These are phyloP conservation scores for Lynx canadensis DNA, from an alignment of 2,113 vertebrate species.

Conservation along the genomic window DNA sequence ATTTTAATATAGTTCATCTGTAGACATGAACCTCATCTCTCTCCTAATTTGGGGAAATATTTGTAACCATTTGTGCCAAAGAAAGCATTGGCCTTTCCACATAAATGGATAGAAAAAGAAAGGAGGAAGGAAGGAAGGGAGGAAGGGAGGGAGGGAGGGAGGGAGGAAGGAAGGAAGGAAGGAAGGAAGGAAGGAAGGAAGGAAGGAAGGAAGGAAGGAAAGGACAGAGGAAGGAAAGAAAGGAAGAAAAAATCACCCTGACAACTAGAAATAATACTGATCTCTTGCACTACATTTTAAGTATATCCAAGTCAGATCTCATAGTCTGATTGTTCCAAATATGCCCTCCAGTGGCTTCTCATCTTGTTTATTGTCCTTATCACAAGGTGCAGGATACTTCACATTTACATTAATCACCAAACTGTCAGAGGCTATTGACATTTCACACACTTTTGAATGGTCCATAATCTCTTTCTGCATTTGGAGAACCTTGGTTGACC, in stretches of 20 bases:
- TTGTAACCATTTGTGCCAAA: neutral
- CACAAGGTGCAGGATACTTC: conserved; percentile 38
- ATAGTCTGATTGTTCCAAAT: neutral
- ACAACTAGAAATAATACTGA: neutral
- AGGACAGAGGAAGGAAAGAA: too few species aligned
- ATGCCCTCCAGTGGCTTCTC: neutral
- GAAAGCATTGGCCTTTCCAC: neutral
- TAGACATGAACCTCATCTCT: neutral
- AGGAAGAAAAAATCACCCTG: neutral
- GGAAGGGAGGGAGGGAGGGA: rapidly evolving
- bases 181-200: too few species aligned
- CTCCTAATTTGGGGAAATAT: neutral
- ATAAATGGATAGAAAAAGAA: neutral
- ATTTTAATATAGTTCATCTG: neutral
- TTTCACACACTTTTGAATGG: neutral
- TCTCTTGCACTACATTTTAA: neutral
- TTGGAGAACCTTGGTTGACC: neutral
- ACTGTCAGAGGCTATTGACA: conserved; percentile 11
- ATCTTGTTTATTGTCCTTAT: conserved; percentile 58
- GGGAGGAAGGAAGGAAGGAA: too few species aligned
- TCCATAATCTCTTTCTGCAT: neutral
- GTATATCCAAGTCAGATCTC: neutral
- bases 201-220: too few species aligned
- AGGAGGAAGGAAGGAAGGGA: too few species aligned
- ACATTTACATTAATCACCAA: conserved; percentile 41